Base-by-base conservation (phyloP, 2,113 vertebrate genomes). In the Stictonetta naevosa region DNA sequence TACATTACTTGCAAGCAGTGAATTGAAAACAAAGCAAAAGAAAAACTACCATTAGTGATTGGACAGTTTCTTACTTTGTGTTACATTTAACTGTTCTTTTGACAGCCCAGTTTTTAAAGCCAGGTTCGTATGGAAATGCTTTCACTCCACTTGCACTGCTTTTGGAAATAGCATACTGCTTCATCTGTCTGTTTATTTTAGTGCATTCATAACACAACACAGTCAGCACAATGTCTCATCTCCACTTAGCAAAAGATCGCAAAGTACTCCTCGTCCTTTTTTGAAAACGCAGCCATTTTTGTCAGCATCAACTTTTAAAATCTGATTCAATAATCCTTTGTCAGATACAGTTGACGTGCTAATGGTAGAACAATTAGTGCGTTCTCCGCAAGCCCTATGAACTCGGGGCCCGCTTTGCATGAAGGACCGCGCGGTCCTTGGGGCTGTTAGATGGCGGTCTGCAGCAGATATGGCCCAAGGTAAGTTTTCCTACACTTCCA, bases 31-130 rank as follows among this genome's bases (percentile, higher is more conserved):
- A 98, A 97, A 97, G 97, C 97, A 97, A 98, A 97, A 97, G 86
- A 95, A 98, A 91, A 97, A 97, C 98, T 98, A 98, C 98, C 98
- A 98, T 98, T 99, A 98, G 98, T 98, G 97, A 98, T 98, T 98
- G 99, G 98, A 98, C 98, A 98, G 98, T 99, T 99, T 99, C 99
- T 99, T 99, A 99, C 99, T 98, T 99, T 99, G 99, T 99, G 99
- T 99, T 99, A 99, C 99, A 99, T 99, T 99, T 99, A 99, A 99
- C 99, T 99, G 99, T 99, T 99, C 99, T 99, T 99, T 99, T 99
- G 99, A 99, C 99, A 99, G 99, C 99, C 99, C 99, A 99, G 99
- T 99, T 99, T 99, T 98, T 99, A 99, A 99, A 99, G 99, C 99
- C 99, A 99, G 99, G 99, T 99, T 99, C 99, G 99, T 99, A 99